A percentile compares a stretch with the other conserved stretches of the same genome.
Conservation (phyloP, 2,797 vertebrate genomes). For the Natrix natrix region DNA sequence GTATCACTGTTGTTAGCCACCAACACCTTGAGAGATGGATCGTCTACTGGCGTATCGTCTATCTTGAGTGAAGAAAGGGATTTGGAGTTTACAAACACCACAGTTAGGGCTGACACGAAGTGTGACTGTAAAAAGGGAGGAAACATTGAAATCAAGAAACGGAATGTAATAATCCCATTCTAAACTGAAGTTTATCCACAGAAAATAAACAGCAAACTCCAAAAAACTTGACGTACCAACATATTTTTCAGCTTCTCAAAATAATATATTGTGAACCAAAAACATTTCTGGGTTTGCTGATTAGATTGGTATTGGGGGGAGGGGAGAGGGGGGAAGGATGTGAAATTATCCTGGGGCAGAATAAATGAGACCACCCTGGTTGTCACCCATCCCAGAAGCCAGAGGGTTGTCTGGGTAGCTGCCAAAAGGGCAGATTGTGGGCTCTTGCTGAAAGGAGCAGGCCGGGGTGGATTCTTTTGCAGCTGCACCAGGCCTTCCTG, state of each 20-base stretch:
- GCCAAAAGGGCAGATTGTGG: background rate
- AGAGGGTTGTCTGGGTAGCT: background rate
- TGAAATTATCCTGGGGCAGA: background rate
- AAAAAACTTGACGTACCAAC: background rate
- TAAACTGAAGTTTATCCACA: background rate
- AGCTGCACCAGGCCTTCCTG: background rate
- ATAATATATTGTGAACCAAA: background rate
- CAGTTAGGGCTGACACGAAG: constrained; percentile 97
- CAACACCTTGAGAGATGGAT: constrained; percentile 91
- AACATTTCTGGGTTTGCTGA: background rate
- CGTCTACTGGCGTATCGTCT: constrained; percentile 96
- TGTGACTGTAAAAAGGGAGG: constrained; percentile 81
- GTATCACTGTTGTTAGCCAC: constrained; percentile 99
- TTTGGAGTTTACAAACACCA: constrained; percentile 99
- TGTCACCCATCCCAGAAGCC: background rate
- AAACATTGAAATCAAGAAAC: constrained; percentile 2
- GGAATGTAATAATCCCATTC: background rate
- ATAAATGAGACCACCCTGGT: background rate
- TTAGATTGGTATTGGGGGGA: background rate
- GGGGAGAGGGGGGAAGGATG: too few relatives aligned
- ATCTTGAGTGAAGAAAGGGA: constrained; percentile 96
- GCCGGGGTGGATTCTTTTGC: background rate
- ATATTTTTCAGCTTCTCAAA: background rate
- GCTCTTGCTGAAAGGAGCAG: background rate
- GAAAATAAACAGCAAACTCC: background rate